Evolutionary conservation across 1,140 invertebrate species (phyloP).

Genomic region (Triops cancriformis): DNA sequence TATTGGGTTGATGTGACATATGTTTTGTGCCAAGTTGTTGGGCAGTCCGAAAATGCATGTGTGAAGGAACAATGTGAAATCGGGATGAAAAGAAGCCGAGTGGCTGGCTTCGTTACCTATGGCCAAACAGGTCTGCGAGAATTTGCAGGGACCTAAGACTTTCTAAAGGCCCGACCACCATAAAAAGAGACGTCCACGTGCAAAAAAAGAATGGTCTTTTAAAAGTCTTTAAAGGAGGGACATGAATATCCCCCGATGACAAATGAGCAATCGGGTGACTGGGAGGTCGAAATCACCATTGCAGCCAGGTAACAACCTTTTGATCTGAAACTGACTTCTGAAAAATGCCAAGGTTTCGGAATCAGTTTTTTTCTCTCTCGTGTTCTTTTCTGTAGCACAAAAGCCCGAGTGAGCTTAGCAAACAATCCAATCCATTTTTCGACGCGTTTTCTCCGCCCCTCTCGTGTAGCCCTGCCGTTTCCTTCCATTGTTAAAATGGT

Average conservation of each 20-base stretch:
- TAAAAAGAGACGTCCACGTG: neutral
- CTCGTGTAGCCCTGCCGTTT: neutral
- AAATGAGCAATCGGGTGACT: neutral
- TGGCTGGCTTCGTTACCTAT: neutral
- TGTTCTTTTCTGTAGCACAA: neutral
- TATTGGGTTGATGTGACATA: neutral
- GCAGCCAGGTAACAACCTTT: neutral
- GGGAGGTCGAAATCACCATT: neutral
- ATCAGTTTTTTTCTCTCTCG: neutral
- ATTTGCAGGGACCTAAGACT: neutral
- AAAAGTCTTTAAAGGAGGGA: neutral
- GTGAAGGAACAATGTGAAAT: slow-evolving; percentile 14
- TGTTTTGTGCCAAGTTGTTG: slow-evolving; percentile 10
- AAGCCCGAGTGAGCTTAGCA: neutral
- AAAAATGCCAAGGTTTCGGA: neutral
- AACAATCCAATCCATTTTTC: neutral
- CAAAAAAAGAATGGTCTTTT: neutral
- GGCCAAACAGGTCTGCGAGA: neutral
- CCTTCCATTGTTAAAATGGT: neutral
- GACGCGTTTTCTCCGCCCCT: neutral
- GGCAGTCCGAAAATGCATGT: neutral
- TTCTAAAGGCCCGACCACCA: neutral
- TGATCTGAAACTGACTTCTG: neutral
- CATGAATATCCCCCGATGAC: neutral
- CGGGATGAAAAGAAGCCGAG: slow-evolving; percentile 11